Evolutionary conservation across 2,888 invertebrate genomes (phyloP).

Genomic region (Ormyrus thymus): DNA sequence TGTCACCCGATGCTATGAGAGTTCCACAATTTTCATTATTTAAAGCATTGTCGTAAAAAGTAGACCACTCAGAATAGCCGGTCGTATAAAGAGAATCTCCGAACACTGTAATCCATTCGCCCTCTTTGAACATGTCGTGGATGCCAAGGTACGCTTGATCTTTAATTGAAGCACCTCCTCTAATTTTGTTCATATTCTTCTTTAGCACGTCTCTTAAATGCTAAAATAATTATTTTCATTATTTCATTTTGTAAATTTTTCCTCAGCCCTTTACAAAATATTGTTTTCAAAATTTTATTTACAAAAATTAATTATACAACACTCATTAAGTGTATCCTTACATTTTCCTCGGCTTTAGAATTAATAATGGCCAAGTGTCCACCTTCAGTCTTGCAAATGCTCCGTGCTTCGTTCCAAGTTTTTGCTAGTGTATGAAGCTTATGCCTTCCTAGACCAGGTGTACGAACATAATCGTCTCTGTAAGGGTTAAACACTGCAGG

Average conservation of each 20-base stretch:
- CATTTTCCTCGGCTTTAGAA: slow-evolving; percentile 58
- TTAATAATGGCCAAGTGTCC: slow-evolving; percentile 61
- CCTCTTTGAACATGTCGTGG: slow-evolving; percentile 1
- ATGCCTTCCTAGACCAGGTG: slow-evolving; percentile 62
- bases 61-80: not conserved
- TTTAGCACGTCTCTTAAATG: slow-evolving; percentile 54
- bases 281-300: not conserved
- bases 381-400: slow-evolving; percentile 59
- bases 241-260: not conserved
- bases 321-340: slow-evolving; percentile 34
- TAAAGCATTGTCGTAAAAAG: no score
- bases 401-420: slow-evolving; percentile 60
- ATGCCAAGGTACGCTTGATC: slow-evolving; percentile 55
- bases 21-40: no score
- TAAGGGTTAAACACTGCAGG: no score
- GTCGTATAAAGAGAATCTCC: not conserved
- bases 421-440: slow-evolving; percentile 60
- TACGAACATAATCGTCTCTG: slow-evolving; percentile 61
- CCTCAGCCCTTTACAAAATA: slow-evolving; percentile 20
- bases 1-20: no score
- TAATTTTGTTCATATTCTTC: slow-evolving; percentile 52
- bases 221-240: not conserved
- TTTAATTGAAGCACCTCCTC: slow-evolving; percentile 48
- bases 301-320: not conserved
- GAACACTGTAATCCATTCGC: not conserved